phyloP scores from a whole-genome alignment of 2,113 vertebrate species.

The Taxidea taxus region DNA sequence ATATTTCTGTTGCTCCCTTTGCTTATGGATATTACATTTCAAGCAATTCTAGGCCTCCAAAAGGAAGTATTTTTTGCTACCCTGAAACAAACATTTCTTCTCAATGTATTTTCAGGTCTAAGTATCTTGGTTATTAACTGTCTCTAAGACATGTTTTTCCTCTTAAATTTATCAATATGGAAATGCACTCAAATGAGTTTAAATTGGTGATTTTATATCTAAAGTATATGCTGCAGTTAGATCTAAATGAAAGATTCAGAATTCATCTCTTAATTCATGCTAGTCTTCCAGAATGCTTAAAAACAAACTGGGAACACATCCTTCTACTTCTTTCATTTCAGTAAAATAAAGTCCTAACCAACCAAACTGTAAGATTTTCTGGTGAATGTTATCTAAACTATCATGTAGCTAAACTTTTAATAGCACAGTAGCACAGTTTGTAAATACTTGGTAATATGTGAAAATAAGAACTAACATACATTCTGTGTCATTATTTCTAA shows the following conservation, averaged over 20 bases:
- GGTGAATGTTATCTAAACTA: background rate
- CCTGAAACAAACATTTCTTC: background rate
- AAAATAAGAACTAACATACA: background rate
- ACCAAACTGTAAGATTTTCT: background rate
- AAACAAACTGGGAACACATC: background rate
- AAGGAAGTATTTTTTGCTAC: background rate
- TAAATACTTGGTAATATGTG: background rate
- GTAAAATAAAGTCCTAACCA: background rate
- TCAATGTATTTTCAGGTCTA: background rate
- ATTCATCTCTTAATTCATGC: background rate
- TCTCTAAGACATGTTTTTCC: no score
- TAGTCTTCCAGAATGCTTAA: background rate
- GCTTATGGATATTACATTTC: background rate
- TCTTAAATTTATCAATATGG: background rate
- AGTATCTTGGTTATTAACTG: background rate
- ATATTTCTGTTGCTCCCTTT: background rate
- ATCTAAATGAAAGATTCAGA: background rate
- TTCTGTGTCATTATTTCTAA: background rate
- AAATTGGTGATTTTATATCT: background rate
- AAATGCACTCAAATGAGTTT: background rate
- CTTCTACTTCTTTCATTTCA: background rate
- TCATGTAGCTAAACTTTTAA: background rate
- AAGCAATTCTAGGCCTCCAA: background rate
- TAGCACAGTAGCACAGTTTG: accelerated
- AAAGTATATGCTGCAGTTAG: background rate